A percentile compares a stretch with the other conserved stretches of the same genome.
phyloP scores from a whole-genome alignment of 2,797 vertebrate genomes.

The Toxotes lorentzi region DNA sequence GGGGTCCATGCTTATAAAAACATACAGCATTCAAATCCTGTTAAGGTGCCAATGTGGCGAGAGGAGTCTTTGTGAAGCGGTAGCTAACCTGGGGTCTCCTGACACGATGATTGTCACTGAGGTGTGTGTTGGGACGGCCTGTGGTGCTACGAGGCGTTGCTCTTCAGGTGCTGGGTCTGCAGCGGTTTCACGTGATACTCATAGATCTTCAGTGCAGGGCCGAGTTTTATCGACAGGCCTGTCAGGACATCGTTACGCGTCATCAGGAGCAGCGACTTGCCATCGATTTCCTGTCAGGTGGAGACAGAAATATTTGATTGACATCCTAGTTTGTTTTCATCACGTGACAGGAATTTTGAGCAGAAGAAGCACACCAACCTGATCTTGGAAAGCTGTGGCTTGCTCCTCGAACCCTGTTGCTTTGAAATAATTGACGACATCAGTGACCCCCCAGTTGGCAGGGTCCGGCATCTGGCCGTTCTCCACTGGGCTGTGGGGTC shows the following conservation, averaged over 20 bases:
- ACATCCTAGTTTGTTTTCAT: not conserved
- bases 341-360: not conserved
- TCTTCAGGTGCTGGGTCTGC: slow-evolving; percentile 97
- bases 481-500: slow-evolving; percentile 89
- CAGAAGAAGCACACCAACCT: slow-evolving; percentile 83
- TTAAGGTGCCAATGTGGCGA: slow-evolving; percentile 75
- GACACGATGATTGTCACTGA: slow-evolving; percentile 80
- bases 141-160: slow-evolving; percentile 88
- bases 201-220: slow-evolving; percentile 98
- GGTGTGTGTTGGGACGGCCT: slow-evolving; percentile 33
- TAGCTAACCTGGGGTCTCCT: slow-evolving; percentile 75
- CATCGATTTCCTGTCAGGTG: slow-evolving; percentile 95
- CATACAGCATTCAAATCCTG: slow-evolving; percentile 73
- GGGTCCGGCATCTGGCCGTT: slow-evolving; percentile 94
- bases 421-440: slow-evolving; percentile 98
- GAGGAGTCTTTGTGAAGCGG: slow-evolving; percentile 71
- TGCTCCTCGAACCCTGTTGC: slow-evolving; percentile 98
- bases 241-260: slow-evolving; percentile 98
- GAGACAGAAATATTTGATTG: slow-evolving; percentile 45
- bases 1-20: slow-evolving; percentile 67
- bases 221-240: slow-evolving; percentile 98
- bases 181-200: slow-evolving; percentile 98
- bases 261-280: slow-evolving; percentile 98
- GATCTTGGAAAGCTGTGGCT: slow-evolving; percentile 95
- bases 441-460: slow-evolving; percentile 95